Percentiles rank a stretch among this genome's conserved stretches.
Conservation (phyloP, 1,140 invertebrate genomes). For the Drosophila subobscura region DNA sequence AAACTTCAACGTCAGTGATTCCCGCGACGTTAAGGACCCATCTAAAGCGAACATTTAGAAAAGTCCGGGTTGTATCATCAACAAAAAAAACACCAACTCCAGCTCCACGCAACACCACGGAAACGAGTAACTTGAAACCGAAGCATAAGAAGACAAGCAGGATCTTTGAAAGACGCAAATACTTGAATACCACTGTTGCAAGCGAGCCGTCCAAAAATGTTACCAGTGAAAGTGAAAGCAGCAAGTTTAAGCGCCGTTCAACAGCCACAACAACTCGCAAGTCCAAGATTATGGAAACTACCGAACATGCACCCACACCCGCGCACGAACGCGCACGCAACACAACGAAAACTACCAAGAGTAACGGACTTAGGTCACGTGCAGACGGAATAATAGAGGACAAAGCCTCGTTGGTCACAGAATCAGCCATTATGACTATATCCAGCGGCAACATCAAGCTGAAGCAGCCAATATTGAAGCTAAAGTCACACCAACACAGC, state of each 20-base stretch:
- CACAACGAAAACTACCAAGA: slow-evolving; percentile 7
- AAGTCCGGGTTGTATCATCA: slow-evolving; percentile 30
- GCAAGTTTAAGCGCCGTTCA: slow-evolving; percentile 31
- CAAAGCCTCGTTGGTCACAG: slow-evolving; percentile 33
- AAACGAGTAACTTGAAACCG: not conserved
- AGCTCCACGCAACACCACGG: slow-evolving; percentile 18
- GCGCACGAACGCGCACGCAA: slow-evolving; percentile 2
- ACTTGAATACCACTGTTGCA: slow-evolving; percentile 16
- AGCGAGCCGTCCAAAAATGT: slow-evolving; percentile 14
- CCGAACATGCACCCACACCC: not conserved
- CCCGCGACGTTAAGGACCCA: slow-evolving; percentile 2
- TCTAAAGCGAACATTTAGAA: slow-evolving; percentile 31
- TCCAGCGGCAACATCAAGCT: slow-evolving; percentile 35
- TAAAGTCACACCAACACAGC: slow-evolving; percentile 30
- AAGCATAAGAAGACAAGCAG: slow-evolving; percentile 41
- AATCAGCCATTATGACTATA: slow-evolving; percentile 57
- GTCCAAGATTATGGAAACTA: slow-evolving; percentile 1
- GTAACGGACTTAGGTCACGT: slow-evolving; percentile 12
- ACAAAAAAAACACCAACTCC: slow-evolving; percentile 31
- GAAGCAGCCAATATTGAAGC: slow-evolving; percentile 29
- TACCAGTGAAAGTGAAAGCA: not conserved
- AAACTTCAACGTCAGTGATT: not conserved
- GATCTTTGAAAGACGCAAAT: slow-evolving; percentile 35
- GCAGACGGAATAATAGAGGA: slow-evolving; percentile 28
- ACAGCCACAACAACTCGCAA: slow-evolving; percentile 6